Conservation (phyloP, 2,888 invertebrate genomes). For the Diplolepis rosae region DNA sequence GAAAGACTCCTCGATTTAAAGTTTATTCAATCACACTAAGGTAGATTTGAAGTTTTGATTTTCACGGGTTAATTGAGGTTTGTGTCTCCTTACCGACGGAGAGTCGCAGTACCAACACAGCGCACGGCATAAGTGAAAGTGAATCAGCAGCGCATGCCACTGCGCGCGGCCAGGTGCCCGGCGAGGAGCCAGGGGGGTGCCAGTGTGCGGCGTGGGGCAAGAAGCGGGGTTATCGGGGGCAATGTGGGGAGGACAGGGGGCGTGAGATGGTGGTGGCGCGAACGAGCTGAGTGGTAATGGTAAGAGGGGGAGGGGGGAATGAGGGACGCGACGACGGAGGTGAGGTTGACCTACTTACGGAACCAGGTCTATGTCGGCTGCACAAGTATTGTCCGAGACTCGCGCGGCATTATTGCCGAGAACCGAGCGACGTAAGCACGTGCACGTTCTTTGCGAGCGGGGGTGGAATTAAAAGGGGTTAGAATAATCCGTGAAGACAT, state of each 20-base stretch:
- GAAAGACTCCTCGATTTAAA: background rate
- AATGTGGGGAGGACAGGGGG: conserved; percentile 41
- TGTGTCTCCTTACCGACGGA: conserved; percentile 58
- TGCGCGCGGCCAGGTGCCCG: conserved; percentile 63
- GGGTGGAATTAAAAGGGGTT: conserved; percentile 2
- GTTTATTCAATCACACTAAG: background rate
- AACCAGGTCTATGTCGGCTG: conserved; percentile 91
- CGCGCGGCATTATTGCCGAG: conserved; percentile 38
- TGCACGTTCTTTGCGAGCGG: conserved; percentile 32
- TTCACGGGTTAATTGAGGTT: conserved; percentile 11
- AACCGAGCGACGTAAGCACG: conserved; percentile 41
- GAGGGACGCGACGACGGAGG: conserved; percentile 48
- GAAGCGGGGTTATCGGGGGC: conserved; percentile 31
- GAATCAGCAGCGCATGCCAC: conserved; percentile 69
- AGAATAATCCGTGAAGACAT: background rate
- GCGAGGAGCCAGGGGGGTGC: conserved; percentile 38
- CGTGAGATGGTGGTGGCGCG: conserved; percentile 47
- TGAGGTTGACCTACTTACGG: conserved; percentile 90
- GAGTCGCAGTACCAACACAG: conserved; percentile 60
- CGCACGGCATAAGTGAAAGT: conserved; percentile 71
- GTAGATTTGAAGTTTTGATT: background rate
- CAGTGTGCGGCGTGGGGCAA: conserved; percentile 37
- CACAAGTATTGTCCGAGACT: conserved; percentile 69
- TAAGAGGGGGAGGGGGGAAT: conserved; percentile 42
- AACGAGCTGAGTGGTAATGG: background rate